phyloP scores from a whole-genome alignment of 2,888 invertebrate species.

The Torymus texanus region DNA sequence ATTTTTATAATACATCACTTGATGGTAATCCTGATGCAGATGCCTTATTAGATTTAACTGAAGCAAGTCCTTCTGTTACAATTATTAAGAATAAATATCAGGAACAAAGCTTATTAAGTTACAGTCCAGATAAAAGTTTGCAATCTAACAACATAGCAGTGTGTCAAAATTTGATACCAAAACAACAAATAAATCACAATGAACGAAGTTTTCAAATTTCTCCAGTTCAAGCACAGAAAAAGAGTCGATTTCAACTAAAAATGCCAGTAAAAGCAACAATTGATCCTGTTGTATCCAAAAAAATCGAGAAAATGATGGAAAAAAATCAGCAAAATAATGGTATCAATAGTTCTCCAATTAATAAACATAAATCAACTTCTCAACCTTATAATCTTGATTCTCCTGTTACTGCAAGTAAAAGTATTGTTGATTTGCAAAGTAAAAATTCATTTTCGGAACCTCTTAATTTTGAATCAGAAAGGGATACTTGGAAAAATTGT shows the following conservation, averaged over 20 bases:
- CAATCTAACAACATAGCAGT: neutral
- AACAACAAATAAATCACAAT: conserved; percentile 7
- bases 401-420: neutral
- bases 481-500: conserved; percentile 3
- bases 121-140: neutral
- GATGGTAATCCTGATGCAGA: conserved; percentile 26
- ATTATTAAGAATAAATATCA: neutral
- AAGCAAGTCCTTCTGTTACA: neutral
- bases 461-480: neutral
- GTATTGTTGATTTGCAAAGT: neutral
- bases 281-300: conserved; percentile 61
- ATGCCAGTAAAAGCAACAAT: conserved; percentile 68
- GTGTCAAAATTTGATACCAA: neutral
- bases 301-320: conserved; percentile 65
- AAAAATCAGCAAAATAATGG: conserved; percentile 57
- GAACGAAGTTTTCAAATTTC: conserved; percentile 22
- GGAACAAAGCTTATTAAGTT: neutral
- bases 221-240: conserved; percentile 30
- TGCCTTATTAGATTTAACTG: neutral
- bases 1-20: conserved; percentile 66
- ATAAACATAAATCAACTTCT: conserved; percentile 4
- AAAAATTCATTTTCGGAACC: neutral
- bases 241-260: conserved; percentile 67
- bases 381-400: neutral
- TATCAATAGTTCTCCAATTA: neutral